Base-by-base conservation (phyloP, 2,888 invertebrate species). In the Zygaena filipendulae region DNA sequence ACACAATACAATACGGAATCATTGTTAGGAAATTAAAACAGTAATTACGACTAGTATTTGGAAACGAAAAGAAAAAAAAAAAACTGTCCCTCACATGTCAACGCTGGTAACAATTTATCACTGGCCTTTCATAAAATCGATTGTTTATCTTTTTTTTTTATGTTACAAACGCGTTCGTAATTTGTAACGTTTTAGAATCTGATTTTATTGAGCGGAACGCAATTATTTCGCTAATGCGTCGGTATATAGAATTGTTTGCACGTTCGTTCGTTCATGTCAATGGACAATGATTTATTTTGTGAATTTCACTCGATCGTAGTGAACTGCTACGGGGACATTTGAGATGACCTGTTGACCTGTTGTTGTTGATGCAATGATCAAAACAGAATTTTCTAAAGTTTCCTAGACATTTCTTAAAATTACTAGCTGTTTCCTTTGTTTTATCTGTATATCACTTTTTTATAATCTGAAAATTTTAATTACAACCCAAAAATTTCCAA, bases 91-190 rank as follows among this genome's bases (percentile, higher is more conserved):
- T 8, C 21, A n/a, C 10, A n/a, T 30, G 29, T 33, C 30, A 23
- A n/a, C 29, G 9, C 19, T 8, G 26, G 5, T 23, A 22, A 30
- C 12, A 25, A 24, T 30, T 30, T 24, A 18, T 25, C 7, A 7
- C 16, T 16, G 4, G 21, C 35, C 40, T 13, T 23, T 49, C 42
- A 38, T 33, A 38, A 48, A 42, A 38, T 45, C 35, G 34, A 47
- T 33, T 29, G 33, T 33, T 29, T 33, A 12, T 21, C 9, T 33
- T 41, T 35, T 35, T 40, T 46, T 41, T 47, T 41, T 30, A 29
- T 36, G 35, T 29, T n/a, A n/a, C n/a, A n/a, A n/a, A n/a, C 32
- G 36, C 5, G 16, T 36, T 21, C 21, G 29, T 41, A 38, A 48
- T 49, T 52, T 52, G 47, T 45, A 24, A 36, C 27, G 34, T 25